Percentiles rank a stretch among this genome's conserved stretches.
These are phyloP conservation scores for Uromys caudimaculatus DNA, from an alignment of 2,797 vertebrate species.

Conservation along the genomic window DNA sequence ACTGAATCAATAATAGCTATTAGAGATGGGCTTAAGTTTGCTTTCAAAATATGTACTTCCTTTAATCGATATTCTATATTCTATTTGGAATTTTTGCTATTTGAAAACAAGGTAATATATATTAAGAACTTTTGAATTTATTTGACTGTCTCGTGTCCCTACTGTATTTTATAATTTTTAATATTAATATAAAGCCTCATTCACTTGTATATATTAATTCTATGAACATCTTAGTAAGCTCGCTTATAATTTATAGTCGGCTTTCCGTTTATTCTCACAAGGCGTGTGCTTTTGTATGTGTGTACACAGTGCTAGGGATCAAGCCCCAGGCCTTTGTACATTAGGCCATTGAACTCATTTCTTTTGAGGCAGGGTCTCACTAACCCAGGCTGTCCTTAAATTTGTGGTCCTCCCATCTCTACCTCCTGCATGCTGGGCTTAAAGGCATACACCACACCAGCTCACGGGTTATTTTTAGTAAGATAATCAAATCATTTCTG, in stretches of 20 bases:
- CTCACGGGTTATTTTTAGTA: neutral
- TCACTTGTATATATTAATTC: slow-evolving; percentile 26
- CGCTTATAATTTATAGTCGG: neutral
- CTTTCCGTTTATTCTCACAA: neutral
- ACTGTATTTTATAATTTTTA: slow-evolving; percentile 16
- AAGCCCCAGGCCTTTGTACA: neutral
- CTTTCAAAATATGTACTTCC: slow-evolving; percentile 9
- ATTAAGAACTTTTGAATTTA: neutral
- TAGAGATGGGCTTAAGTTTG: slow-evolving; percentile 12
- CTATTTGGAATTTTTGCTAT: slow-evolving; percentile 39
- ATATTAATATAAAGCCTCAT: neutral
- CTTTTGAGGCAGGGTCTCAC: neutral
- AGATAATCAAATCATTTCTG: slow-evolving; percentile 4
- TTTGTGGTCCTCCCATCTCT: neutral
- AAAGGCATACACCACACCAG: neutral
- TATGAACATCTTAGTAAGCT: slow-evolving; percentile 6
- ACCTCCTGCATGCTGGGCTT: neutral
- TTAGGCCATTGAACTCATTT: neutral
- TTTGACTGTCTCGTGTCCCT: slow-evolving; percentile 18
- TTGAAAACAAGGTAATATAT: slow-evolving; percentile 16
- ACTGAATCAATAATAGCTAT: slow-evolving; percentile 1
- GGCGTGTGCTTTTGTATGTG: neutral
- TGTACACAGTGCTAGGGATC: neutral
- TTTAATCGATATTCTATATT: slow-evolving; percentile 10
- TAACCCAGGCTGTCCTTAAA: neutral